Evolutionary conservation across 1,140 invertebrate species (phyloP).

Genomic region (Rhagoletis zephyria): DNA sequence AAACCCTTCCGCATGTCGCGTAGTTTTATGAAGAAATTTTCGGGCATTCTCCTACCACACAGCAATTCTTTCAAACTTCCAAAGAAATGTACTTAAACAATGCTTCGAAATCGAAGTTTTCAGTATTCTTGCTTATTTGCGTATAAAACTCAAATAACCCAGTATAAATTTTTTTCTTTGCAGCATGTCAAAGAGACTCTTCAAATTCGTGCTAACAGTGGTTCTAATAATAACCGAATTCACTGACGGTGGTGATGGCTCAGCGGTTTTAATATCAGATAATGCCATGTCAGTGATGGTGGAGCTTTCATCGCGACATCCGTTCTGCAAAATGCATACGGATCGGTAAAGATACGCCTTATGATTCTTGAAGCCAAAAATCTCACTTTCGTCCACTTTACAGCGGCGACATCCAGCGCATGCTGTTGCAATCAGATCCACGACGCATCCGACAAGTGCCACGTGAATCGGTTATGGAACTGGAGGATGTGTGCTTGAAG

Average conservation of each 20-base stretch:
- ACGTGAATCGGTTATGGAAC: constrained; percentile 76
- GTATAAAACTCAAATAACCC: not conserved
- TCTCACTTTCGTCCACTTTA: constrained; percentile 10
- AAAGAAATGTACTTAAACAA: too few species aligned
- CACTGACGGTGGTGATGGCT: constrained; percentile 55
- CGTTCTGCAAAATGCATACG: constrained; percentile 77
- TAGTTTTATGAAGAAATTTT: too few species aligned
- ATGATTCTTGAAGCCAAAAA: not conserved
- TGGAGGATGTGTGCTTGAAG: constrained; percentile 77
- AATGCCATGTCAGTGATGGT: constrained; percentile 79
- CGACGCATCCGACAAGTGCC: constrained; percentile 77
- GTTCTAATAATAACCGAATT: constrained; percentile 56
- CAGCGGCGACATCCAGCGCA: constrained; percentile 77
- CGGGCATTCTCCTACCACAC: too few species aligned
- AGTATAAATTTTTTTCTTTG: constrained; percentile 2
- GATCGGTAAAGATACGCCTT: constrained; percentile 73
- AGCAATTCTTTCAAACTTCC: too few species aligned
- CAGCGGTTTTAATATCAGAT: constrained; percentile 77
- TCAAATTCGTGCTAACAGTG: constrained; percentile 59
- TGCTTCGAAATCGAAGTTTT: too few species aligned
- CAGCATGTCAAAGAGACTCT: constrained; percentile 60
- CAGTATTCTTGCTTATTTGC: too few species aligned
- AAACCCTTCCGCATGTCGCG: too few species aligned
- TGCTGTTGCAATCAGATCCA: constrained; percentile 77
- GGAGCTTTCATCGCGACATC: constrained; percentile 76